Base-by-base conservation (phyloP, 2,797 vertebrate species). In the Stomatorhinus walkeri region DNA sequence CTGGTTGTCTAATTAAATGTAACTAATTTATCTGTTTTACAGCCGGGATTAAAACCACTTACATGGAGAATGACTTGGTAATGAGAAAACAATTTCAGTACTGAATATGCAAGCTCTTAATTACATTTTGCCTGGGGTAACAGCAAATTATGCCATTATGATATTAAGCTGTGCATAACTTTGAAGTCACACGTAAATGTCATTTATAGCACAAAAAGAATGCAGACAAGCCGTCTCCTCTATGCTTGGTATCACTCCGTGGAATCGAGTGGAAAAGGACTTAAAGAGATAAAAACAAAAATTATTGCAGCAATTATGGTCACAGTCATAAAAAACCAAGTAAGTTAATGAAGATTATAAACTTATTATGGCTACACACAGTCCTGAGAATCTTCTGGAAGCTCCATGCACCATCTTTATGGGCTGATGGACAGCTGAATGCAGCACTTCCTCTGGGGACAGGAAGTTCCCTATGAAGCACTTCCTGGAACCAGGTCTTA, bases 21-120 rank as follows among this genome's bases (percentile, higher is more conserved):
- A 93, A 95, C 93, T 96, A 95, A 96, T 95, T 96, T 96, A 96
- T 96, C 94, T 95, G 95, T 96, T 90, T 94, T 94, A 93, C 93
- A 92, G 91, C 95, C 95, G 91, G 92, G 92, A 96, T 96, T 96
- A 96, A 36, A 96, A 96, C 93, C 91, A 92, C 90, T 91, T 93
- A 92, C 92, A 92, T 91, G 91, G 92, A 92, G 91, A 89, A 92
- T 93, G 92, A 90, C 89, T 91, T 89, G 89, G 90, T 95, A 94
- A 96, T 94, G 94, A 94, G 93, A 92, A 95, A 93, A 94, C 93
- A 88, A 94, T 95, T 95, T 93, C 93, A 93, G 92, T 93, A 95
- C 89, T 95, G 93, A 93, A 95, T 95, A 94, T 90, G 91, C 92
- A 91, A 93, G 93, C 93, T 93, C 93, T 95, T 96, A 96, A 96